A percentile compares a stretch with the other conserved stretches of the same genome.
phyloP scores from a whole-genome alignment of 1,140 invertebrate genomes.

The Zaprionus kolodkinae region DNA sequence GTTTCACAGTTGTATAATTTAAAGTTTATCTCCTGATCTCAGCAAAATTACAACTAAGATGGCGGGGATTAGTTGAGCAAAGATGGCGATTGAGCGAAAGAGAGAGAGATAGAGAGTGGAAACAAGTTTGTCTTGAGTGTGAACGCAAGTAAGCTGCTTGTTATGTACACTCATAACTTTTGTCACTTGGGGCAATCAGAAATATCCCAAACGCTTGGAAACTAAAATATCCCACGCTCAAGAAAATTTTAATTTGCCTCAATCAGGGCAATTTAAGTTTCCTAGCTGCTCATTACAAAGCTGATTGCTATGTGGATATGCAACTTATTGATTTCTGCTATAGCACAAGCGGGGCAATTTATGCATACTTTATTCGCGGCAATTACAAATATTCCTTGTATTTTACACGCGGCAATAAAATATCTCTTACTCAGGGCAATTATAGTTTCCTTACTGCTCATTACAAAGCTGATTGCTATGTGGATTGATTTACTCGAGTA shows the following conservation, averaged over 20 bases:
- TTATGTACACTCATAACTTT: background rate
- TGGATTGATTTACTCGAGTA: background rate
- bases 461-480: background rate
- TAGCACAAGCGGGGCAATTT: background rate
- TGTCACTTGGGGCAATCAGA: background rate
- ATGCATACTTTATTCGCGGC: background rate
- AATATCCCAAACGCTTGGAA: no score
- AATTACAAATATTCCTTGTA: background rate
- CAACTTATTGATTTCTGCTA: background rate
- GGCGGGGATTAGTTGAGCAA: background rate
- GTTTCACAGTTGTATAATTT: constrained; percentile 28
- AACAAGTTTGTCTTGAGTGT: background rate
- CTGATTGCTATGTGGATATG: background rate
- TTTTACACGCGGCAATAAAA: no score
- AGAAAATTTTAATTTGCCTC: background rate
- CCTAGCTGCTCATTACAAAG: background rate
- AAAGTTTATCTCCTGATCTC: constrained; percentile 20
- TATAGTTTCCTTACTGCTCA: background rate
- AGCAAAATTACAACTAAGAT: background rate
- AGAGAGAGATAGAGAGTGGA: background rate
- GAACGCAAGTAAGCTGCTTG: background rate
- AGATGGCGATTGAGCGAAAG: no score
- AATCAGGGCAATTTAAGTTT: background rate
- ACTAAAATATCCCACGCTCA: background rate
- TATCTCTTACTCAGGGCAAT: background rate